These are phyloP conservation scores for Meiosimyza decipiens DNA, from an alignment of 2,888 invertebrate species.

Conservation along the genomic window DNA sequence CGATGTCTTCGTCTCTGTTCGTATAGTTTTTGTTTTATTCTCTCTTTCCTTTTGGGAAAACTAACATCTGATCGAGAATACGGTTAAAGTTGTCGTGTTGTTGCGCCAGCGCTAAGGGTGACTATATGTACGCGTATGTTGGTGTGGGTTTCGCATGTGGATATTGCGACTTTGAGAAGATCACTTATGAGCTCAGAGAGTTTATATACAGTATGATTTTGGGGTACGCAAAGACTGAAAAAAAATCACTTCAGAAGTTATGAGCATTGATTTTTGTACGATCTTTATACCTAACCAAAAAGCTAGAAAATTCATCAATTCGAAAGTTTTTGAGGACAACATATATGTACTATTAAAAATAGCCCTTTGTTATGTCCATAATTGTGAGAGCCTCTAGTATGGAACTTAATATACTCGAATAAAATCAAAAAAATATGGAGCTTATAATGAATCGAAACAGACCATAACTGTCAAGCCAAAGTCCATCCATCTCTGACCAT, in stretches of 20 bases:
- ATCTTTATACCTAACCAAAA: too few relatives aligned
- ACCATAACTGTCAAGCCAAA: too few relatives aligned
- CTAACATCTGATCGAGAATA: constrained; percentile 64
- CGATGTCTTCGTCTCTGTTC: constrained; percentile 13
- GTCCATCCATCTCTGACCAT: too few relatives aligned
- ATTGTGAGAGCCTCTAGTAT: too few relatives aligned
- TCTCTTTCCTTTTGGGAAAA: constrained; percentile 57
- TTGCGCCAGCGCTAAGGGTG: constrained; percentile 52
- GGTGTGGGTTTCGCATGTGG: constrained; percentile 28
- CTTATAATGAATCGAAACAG: too few relatives aligned
- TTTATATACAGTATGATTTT: constrained; percentile 7
- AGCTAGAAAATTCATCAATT: too few relatives aligned
- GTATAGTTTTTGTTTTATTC: constrained; percentile 35
- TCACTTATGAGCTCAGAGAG: constrained; percentile 33
- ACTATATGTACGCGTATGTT: constrained; percentile 36
- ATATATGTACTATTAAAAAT: too few relatives aligned
- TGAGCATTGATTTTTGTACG: too few relatives aligned
- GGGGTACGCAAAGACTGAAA: background rate
- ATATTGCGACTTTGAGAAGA: constrained; percentile 1
- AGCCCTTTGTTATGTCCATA: too few relatives aligned
- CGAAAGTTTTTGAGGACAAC: too few relatives aligned
- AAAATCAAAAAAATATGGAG: too few relatives aligned
- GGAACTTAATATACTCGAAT: too few relatives aligned
- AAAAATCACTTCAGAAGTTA: background rate
- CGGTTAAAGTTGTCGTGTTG: constrained; percentile 9